A percentile compares a stretch with the other conserved stretches of the same genome.
These are phyloP conservation scores for Hylaeus volcanicus DNA, from an alignment of 1,140 invertebrate species.

Conservation along the genomic window DNA sequence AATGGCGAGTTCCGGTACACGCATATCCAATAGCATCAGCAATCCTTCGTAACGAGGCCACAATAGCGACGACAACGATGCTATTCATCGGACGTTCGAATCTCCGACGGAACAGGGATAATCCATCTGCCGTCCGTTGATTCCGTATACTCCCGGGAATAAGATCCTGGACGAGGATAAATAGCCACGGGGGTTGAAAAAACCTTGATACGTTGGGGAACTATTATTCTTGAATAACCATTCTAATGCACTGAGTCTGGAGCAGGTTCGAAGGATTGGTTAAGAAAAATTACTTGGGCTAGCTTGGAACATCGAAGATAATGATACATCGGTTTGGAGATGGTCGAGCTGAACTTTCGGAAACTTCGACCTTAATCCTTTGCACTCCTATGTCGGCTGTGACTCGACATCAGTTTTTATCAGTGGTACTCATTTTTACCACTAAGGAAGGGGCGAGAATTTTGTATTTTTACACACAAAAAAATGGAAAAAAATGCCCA, in stretches of 20 bases:
- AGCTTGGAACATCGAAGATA: too few relatives aligned
- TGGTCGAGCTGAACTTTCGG: too few relatives aligned
- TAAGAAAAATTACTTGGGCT: background rate
- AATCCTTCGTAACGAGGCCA: background rate
- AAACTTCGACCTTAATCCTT: too few relatives aligned
- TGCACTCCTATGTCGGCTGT: too few relatives aligned
- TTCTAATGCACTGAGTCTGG: background rate
- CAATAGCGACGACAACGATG: background rate
- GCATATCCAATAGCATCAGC: too few relatives aligned
- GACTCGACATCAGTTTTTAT: too few relatives aligned
- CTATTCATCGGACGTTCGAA: background rate
- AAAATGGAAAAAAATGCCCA: too few relatives aligned
- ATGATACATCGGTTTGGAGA: too few relatives aligned
- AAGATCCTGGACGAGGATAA: background rate
- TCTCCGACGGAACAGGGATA: background rate
- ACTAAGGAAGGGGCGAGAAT: too few relatives aligned
- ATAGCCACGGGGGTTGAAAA: background rate
- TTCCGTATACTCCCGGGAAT: background rate
- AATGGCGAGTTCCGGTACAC: background rate
- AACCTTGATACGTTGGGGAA: background rate
- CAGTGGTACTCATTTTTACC: too few relatives aligned
- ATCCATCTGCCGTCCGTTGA: background rate
- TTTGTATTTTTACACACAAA: too few relatives aligned
- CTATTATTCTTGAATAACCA: background rate
- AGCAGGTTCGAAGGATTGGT: background rate